A percentile compares a stretch with the other conserved stretches of the same genome.
Conservation (phyloP, 2,797 vertebrate genomes). For the Hoplostethus mediterraneus region DNA sequence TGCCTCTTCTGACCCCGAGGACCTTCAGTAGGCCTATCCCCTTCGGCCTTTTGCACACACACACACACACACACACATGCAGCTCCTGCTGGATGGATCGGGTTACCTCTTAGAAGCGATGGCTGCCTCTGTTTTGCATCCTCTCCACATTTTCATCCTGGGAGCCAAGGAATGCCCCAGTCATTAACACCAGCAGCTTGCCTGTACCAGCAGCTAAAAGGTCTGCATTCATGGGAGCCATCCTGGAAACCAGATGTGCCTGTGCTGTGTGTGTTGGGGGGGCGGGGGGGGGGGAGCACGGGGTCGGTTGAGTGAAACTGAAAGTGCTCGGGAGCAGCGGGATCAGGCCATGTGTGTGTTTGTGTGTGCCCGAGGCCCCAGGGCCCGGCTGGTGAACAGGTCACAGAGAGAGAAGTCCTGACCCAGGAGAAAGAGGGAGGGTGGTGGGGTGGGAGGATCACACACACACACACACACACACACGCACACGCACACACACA, state of each 20-base stretch:
- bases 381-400: constrained; percentile 67
- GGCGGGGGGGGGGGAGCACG: constrained; percentile 27
- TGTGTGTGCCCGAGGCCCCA: constrained; percentile 65
- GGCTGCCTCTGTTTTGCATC: constrained; percentile 78
- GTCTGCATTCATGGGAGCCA: constrained; percentile 70
- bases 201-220: constrained; percentile 70
- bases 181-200: constrained; percentile 78
- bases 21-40: constrained; percentile 62
- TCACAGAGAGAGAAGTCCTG: constrained; percentile 38
- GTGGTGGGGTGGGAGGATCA: constrained; percentile 16
- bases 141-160: constrained; percentile 65
- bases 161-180: constrained; percentile 67
- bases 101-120: constrained; percentile 73
- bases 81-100: constrained; percentile 73
- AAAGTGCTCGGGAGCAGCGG: constrained; percentile 43
- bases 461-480: constrained; percentile 2
- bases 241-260: constrained; percentile 82
- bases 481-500: no score
- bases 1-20: constrained; percentile 74
- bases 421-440: constrained; percentile 41
- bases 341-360: constrained; percentile 33
- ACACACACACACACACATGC: constrained; percentile 4
- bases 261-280: constrained; percentile 43
- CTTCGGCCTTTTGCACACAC: constrained; percentile 67
- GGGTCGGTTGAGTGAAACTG: constrained; percentile 55